Percentiles rank a stretch among this genome's conserved stretches.
Evolutionary conservation across 2,888 invertebrate genomes (phyloP).

Genomic region (Phyllotreta cruciferae): DNA sequence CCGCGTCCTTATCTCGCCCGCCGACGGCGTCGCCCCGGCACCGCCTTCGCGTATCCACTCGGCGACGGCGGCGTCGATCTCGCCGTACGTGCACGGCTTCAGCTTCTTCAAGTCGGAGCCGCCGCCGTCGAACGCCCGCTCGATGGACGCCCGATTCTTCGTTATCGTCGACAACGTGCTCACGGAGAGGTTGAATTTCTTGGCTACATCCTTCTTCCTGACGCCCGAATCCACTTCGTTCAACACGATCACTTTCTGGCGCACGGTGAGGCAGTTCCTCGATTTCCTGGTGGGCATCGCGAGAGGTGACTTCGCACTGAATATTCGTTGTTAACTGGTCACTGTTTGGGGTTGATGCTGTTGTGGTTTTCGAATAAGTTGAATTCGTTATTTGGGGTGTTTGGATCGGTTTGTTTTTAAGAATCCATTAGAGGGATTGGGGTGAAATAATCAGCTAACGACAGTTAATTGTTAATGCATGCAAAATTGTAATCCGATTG

Average conservation of each 20-base stretch:
- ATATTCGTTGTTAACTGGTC: background rate
- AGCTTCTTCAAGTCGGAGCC: constrained; percentile 12
- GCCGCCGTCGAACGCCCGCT: constrained; percentile 1
- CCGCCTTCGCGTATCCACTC: background rate
- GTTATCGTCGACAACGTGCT: constrained; percentile 22
- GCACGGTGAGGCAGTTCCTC: constrained; percentile 3
- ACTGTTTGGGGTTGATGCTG: background rate
- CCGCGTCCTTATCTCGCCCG: background rate
- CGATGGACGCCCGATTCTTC: constrained; percentile 12
- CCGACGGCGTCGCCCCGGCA: background rate
- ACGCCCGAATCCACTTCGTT: constrained; percentile 11
- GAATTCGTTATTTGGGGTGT: too few relatives aligned
- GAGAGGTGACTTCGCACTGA: background rate
- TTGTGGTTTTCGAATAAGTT: too few relatives aligned
- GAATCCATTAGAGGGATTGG: too few relatives aligned
- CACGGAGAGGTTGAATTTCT: constrained; percentile 14
- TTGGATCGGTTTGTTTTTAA: too few relatives aligned
- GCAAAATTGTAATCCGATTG: too few relatives aligned
- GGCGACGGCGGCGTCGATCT: constrained; percentile 8
- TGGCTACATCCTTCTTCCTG: constrained; percentile 9
- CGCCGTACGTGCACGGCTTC: constrained; percentile 5
- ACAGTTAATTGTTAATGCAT: too few relatives aligned
- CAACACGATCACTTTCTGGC: constrained; percentile 13
- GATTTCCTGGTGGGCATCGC: background rate
- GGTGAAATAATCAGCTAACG: too few relatives aligned